Percentiles rank a stretch among this genome's conserved stretches.
phyloP scores from a whole-genome alignment of 2,888 invertebrate species.

The Gnatocerus cornutus region DNA sequence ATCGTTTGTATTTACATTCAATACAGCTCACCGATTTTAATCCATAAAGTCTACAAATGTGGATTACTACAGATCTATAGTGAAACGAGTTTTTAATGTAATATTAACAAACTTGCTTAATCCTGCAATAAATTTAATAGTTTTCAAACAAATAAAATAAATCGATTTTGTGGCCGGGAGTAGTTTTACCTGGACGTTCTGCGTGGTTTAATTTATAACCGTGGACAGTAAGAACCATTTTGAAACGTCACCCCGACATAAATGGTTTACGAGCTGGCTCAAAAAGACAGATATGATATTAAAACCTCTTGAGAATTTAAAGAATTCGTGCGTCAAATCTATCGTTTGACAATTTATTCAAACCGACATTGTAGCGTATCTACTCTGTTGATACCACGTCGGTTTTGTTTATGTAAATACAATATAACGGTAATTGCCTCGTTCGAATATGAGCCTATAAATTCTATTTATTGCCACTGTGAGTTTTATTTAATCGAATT shows the following conservation, averaged over 20 bases:
- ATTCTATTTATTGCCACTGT: constrained; percentile 36
- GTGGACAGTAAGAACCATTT: constrained; percentile 27
- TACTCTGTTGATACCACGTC: constrained; percentile 7
- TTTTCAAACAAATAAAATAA: not conserved
- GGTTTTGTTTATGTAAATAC: constrained; percentile 46
- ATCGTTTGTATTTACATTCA: too few relatives aligned
- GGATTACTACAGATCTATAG: not conserved
- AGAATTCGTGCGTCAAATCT: constrained; percentile 33
- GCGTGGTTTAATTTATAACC: constrained; percentile 23
- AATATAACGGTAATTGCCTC: constrained; percentile 39
- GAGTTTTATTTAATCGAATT: constrained; percentile 41
- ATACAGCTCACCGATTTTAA: too few relatives aligned
- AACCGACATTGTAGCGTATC: constrained; percentile 16
- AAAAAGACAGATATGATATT: constrained; percentile 28
- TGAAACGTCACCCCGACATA: constrained; percentile 11
- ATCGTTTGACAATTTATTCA: constrained; percentile 29
- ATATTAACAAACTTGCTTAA: not conserved
- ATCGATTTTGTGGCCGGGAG: not conserved
- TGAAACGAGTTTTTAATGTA: not conserved
- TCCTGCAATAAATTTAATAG: not conserved
- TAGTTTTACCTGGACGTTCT: not conserved
- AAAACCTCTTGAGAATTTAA: constrained; percentile 11
- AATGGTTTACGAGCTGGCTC: constrained; percentile 20
- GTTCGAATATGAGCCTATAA: constrained; percentile 30
- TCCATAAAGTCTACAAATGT: too few relatives aligned